phyloP scores from a whole-genome alignment of 2,888 invertebrate species.

The Marronus borbonicus region DNA sequence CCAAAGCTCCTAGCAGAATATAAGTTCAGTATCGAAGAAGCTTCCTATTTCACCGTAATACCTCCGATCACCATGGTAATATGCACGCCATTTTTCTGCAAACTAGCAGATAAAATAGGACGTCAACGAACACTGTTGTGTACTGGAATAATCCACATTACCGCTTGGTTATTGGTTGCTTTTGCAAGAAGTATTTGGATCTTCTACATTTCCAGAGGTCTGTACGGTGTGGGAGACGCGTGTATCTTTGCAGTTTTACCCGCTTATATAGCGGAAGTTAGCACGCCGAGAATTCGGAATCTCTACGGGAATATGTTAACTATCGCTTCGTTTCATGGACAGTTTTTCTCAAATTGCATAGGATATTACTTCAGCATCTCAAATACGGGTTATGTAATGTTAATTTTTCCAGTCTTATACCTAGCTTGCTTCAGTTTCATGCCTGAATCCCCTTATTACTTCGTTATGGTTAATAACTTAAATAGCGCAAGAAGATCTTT shows the following conservation, averaged over 20 bases:
- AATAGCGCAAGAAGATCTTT: conserved; percentile 60
- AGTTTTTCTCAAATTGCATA: conserved; percentile 69
- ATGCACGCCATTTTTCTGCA: conserved; percentile 58
- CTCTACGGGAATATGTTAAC: conserved; percentile 63
- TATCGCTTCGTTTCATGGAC: conserved; percentile 59
- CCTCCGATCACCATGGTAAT: conserved; percentile 61
- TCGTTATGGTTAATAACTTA: conserved; percentile 58
- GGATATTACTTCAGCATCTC: conserved; percentile 74
- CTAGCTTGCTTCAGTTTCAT: conserved; percentile 74
- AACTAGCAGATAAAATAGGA: conserved; percentile 61
- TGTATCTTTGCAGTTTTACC: conserved; percentile 60
- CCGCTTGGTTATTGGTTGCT: conserved; percentile 59
- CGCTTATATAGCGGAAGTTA: conserved; percentile 63
- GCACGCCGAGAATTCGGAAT: conserved; percentile 61
- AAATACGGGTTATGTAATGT: conserved; percentile 73
- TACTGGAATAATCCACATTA: conserved; percentile 60
- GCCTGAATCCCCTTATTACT: conserved; percentile 73
- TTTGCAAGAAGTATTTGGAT: conserved; percentile 59
- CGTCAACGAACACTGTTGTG: conserved; percentile 61
- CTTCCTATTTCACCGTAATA: conserved; percentile 63
- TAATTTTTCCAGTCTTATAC: conserved; percentile 74
- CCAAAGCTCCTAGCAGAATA: conserved; percentile 51
- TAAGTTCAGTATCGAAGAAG: conserved; percentile 62
- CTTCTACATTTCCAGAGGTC: conserved; percentile 62
- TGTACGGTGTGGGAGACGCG: conserved; percentile 61